Evolutionary conservation across 2,888 invertebrate species (phyloP).

Genomic region (Iselma pallidipennis): DNA sequence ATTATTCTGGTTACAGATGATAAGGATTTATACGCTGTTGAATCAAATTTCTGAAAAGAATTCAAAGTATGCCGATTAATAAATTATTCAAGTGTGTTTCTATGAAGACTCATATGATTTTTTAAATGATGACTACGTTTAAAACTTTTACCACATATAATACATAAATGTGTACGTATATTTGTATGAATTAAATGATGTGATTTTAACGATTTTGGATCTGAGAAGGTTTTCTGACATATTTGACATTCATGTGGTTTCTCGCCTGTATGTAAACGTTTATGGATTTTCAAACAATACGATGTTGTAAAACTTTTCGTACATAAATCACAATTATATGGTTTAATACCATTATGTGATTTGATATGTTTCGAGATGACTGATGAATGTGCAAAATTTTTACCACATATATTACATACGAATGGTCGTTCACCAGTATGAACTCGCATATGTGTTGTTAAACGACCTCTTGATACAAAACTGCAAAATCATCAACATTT

Average conservation of each 20-base stretch:
- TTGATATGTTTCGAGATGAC: conserved; percentile 40
- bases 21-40: background rate
- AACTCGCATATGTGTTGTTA: conserved; percentile 41
- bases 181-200: conserved; percentile 40
- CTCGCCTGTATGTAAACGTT: conserved; percentile 40
- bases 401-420: conserved; percentile 41
- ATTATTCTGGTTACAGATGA: background rate
- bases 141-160: conserved; percentile 42
- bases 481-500: conserved; percentile 28
- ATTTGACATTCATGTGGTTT: conserved; percentile 40
- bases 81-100: conserved; percentile 15
- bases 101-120: conserved; percentile 40
- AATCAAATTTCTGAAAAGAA: background rate
- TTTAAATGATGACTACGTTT: conserved; percentile 41
- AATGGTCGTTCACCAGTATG: conserved; percentile 45
- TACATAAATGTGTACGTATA: conserved; percentile 39
- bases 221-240: conserved; percentile 43
- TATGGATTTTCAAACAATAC: conserved; percentile 45
- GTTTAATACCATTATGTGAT: conserved; percentile 37
- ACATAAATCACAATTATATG: conserved; percentile 41
- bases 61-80: background rate
- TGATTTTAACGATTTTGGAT: conserved; percentile 44
- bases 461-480: conserved; percentile 43
- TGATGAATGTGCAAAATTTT: conserved; percentile 41
- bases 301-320: conserved; percentile 39